Base-by-base conservation (phyloP, 2,888 invertebrate species). In the Lasius fuliginosus region DNA sequence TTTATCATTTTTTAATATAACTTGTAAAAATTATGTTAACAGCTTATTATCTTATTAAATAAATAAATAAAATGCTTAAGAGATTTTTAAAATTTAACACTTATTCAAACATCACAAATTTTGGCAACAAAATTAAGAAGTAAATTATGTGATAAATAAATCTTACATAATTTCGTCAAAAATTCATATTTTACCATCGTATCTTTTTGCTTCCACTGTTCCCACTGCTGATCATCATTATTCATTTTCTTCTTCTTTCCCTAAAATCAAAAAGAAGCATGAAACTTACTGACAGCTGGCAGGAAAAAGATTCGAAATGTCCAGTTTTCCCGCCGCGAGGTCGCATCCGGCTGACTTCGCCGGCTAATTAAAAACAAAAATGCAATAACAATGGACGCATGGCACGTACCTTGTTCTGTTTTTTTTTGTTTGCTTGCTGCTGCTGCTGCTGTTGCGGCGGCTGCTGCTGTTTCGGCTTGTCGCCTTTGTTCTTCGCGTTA, bases 171-270 rank as follows among this genome's bases (percentile, higher is more conserved):
- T 33, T 73, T 53, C 30, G 62, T n/a, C 9, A 64, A 81, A 85
- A 96, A 67, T 85, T 40, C 30, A 82, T 65, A 83, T 65, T 64
- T 96, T 93, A 97, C 96, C 95, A 97, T 96, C 85, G 96, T 96
- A 95, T 97, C 97, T 92, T 97, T 97, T 93, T 96, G 96, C 92
- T 97, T 97, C 97, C 97, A 97, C 90, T 96, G 96, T 93, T 97
- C 97, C 97, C 97, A 97, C 91, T 97, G 97, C 88, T 96, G 96
- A 36, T 95, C 95, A 27, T 96, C 95, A 81, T 95, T 94, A 71
- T 95, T 95, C 90, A 95, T 96, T 81, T 95, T 94, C 93, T 96
- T 96, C 90, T 95, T 94, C 90, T 95, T 95, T 11, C 93, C 92
- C 94, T 95, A 92, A 93, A 93, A 84, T 3, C 0, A 30, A 64